Conservation (phyloP, 92 coral and sea anemone species). For the Blastomussa wellsi region DNA sequence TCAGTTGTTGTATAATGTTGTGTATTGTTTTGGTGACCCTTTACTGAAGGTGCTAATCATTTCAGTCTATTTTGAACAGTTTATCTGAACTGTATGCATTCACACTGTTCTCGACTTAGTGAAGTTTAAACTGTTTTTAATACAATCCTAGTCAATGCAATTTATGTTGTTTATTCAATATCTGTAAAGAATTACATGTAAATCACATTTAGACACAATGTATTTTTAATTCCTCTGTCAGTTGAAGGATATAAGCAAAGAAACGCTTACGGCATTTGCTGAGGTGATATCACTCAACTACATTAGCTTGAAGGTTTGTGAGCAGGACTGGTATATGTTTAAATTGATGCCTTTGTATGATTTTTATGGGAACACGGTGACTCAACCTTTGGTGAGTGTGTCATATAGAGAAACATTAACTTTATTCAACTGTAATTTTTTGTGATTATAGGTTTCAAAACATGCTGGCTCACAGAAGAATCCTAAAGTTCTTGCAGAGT, state of each 20-base stretch:
- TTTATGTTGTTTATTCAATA: not conserved
- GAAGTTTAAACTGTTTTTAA: no score
- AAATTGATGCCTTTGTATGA: no score
- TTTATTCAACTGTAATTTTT: not conserved
- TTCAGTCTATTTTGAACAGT: no score
- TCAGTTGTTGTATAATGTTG: no score
- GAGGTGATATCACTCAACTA: conserved; percentile 81
- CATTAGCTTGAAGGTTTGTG: conserved; percentile 85
- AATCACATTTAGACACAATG: no score
- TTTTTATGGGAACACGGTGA: not conserved
- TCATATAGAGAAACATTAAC: not conserved
- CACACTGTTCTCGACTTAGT: no score
- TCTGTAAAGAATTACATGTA: no score
- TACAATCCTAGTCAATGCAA: no score
- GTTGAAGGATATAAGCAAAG: conserved; percentile 91
- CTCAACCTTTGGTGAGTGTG: not conserved
- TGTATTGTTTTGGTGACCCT: no score
- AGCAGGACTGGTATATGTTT: not conserved
- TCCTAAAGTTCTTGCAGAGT: conserved; percentile 91
- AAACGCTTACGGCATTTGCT: conserved; percentile 79
- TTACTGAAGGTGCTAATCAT: no score
- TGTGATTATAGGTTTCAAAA: conserved; percentile 69
- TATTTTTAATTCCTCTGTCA: not conserved
- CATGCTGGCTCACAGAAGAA: conserved; percentile 92
- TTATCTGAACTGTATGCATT: no score